A percentile compares a stretch with the other conserved stretches of the same genome.
Conservation (phyloP, 2,888 invertebrate species). For the Incurvaria masculella region DNA sequence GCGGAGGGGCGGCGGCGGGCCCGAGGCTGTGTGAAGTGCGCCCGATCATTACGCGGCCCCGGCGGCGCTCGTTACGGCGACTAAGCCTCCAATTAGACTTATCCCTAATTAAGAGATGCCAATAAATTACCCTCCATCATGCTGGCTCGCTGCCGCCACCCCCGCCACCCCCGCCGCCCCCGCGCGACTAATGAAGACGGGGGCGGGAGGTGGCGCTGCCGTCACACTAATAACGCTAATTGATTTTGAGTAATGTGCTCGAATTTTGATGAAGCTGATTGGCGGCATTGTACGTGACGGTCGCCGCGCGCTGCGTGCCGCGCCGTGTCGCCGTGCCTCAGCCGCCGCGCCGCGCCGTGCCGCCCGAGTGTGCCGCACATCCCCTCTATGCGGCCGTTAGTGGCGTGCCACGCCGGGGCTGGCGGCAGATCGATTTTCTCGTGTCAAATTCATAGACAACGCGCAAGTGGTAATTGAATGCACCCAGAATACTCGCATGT, state of each 20-base stretch:
- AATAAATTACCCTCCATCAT: conserved; percentile 61
- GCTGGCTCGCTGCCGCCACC: conserved; percentile 16
- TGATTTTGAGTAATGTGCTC: conserved; percentile 58
- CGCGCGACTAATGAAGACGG: conserved; percentile 53
- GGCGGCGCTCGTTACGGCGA: conserved; percentile 44
- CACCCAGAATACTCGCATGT: no score
- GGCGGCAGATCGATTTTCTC: no score
- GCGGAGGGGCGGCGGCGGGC: conserved; percentile 6
- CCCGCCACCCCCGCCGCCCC: conserved; percentile 23
- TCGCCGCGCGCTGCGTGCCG: neutral
- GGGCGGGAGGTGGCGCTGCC: conserved; percentile 11
- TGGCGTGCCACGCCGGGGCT: no score
- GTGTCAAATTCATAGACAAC: no score
- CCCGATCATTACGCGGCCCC: conserved; percentile 14
- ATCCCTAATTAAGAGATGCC: conserved; percentile 62
- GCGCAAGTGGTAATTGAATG: no score
- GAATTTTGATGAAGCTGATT: conserved; percentile 45
- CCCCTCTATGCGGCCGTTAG: no score
- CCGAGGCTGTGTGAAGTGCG: conserved; percentile 30
- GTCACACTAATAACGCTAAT: conserved; percentile 56
- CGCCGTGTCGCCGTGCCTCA: no score
- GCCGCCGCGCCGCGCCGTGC: no score
- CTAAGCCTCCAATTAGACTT: conserved; percentile 61
- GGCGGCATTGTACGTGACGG: neutral
- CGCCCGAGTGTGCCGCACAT: no score